These are phyloP conservation scores for Panzeria rudis DNA, from an alignment of 2,888 invertebrate genomes.

Conservation along the genomic window DNA sequence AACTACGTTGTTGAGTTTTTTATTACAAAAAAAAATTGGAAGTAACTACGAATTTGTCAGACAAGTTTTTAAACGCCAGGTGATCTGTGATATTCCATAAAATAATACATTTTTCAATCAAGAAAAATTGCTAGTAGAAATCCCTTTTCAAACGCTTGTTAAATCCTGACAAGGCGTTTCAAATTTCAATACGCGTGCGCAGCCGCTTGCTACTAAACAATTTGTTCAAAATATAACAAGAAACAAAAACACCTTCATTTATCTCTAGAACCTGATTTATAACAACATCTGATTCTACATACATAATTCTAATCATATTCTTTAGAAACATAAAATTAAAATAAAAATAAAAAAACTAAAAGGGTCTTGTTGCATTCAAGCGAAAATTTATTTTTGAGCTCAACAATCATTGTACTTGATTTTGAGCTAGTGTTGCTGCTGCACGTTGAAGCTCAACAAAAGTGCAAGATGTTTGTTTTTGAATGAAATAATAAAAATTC, in stretches of 20 bases:
- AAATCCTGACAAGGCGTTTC: conserved; percentile 66
- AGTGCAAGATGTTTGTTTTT: conserved; percentile 65
- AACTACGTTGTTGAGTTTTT: neutral
- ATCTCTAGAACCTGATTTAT: conserved; percentile 62
- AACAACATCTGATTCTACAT: conserved; percentile 57
- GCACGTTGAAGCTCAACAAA: conserved; percentile 55
- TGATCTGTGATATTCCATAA: neutral
- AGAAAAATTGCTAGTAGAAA: conserved; percentile 5
- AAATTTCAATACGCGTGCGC: conserved; percentile 69
- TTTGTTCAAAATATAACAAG: conserved; percentile 21
- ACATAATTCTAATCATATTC: conserved; percentile 19
- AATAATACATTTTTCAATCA: neutral
- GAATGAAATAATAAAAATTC: conserved; percentile 46
- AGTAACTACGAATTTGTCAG: neutral
- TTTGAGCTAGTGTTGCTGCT: conserved; percentile 46
- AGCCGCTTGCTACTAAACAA: conserved; percentile 49
- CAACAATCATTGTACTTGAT: conserved; percentile 42
- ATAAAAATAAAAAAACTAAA: conserved; percentile 11
- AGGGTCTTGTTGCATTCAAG: conserved; percentile 65
- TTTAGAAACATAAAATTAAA: neutral
- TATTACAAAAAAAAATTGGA: neutral
- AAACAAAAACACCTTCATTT: conserved; percentile 38
- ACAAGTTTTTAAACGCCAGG: neutral
- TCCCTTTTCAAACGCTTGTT: conserved; percentile 50
- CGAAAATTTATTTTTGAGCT: conserved; percentile 55